Base-by-base conservation (phyloP, 2,113 vertebrate species). In the Aspidoscelis tigris region DNA sequence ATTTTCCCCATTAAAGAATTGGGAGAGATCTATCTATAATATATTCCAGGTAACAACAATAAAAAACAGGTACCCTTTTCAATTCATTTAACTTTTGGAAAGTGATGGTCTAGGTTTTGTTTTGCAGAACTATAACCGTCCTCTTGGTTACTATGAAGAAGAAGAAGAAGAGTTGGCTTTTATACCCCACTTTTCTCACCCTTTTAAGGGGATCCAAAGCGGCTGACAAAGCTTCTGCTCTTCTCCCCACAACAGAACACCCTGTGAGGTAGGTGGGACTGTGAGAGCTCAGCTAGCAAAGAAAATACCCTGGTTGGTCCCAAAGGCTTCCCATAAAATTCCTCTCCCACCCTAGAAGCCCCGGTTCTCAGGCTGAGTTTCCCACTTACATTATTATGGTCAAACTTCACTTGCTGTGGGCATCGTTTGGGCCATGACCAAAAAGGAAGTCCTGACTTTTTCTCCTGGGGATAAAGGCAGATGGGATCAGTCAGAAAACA, bases 341-440 rank as follows among this genome's bases (percentile, higher is more conserved):
- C 76, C 22, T 3, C 16, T 55, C 53, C n/a, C 41, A 47, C 18
- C 41, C 26, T 12, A 12, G 14, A 53, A 24, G 41, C 12, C 24
- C n/a, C 44, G 3, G 7, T 9, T 41, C 33, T 41, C 75, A 72
- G 71, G 20, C 2, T 66, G 11, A 66, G 50, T 41, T 65, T 26
- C 64, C 43, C 73, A 91, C 97, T 97, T 92, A 98, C 97, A 3
- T 92, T 95, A 47, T 82, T 66, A 0, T 94, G 92, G 89, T 97
- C 89, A 84, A 98, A 98, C 4, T 80, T 94, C 94, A 98, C 93
- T 0, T 95, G 94, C 72, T 95, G 95, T 76, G 97, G 97, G 89
- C 97, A 97, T 84, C 87, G 96, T 93, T 95, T 97, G 84, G 95
- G 86, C 83, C 95, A 96, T 26, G 94, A 88, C 97, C 97, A 98